Evolutionary conservation across 2,113 vertebrate species (phyloP), one percentile per base, ranked within the genome.

Genomic region (Nibea coibor): DNA sequence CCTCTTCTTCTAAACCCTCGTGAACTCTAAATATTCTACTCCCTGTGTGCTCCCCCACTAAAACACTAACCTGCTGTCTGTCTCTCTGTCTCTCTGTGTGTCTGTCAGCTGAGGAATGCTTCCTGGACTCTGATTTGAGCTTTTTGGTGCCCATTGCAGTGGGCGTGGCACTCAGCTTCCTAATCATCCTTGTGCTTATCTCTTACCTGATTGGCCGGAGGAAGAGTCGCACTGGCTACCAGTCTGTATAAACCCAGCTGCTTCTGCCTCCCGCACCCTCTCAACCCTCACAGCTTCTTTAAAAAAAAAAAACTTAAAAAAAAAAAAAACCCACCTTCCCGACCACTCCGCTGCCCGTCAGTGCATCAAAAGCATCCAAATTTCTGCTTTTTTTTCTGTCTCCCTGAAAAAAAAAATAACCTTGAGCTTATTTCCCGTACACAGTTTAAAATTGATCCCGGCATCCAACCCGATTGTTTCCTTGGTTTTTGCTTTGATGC

Each of bases 61-160:
- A 86, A 62, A 43, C 79, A 68, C 86, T 92, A 89, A 90, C 81
- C 48, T 50, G 28, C 54, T 87, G 24, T 87, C 67, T 86, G 57
- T 89, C 39, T 85, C 0, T 75, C 62, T 75, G 11, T 76, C 63
- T 76, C 9, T 76, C 63, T 87, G 6, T 89, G 77, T 76, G 78
- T 94, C 75, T 84, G 93, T 94, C 97, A 99, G 98, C 97, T 76
- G 96, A 98, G 95, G 97, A 99, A 94, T 99, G 98, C 95, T 95
- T 96, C 96, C 96, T 96, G 96, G 97, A 97, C 94, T 96, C 96
- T 96, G 97, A 98, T 95, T 96, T 98, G 95, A 99, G 96, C 96
- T 98, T 97, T 97, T 95, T 99, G 95, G 97, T 99, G 93, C 97
- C 97, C 89, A 94, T 98, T 76, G 96, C 96, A 82, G 96, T 99